Conservation (phyloP, 2,888 invertebrate species). For the Apotomis turbidana region DNA sequence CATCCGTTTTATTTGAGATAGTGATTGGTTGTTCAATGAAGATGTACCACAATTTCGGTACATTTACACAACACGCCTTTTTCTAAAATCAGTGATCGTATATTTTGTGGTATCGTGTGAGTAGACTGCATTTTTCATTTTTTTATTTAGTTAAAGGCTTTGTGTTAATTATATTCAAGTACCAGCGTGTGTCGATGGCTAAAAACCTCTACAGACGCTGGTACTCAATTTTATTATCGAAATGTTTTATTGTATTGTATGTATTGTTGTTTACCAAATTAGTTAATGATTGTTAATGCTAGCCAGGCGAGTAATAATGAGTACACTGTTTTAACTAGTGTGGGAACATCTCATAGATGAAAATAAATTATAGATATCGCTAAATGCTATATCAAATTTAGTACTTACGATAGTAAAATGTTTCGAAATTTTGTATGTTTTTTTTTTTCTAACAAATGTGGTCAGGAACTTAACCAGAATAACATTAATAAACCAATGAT, state of each 20-base stretch:
- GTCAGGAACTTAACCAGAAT: background rate
- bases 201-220: slow-evolving; percentile 8
- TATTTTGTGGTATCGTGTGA: background rate
- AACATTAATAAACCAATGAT: background rate
- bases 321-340: slow-evolving; percentile 1
- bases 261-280: slow-evolving; percentile 30
- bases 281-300: slow-evolving; percentile 27
- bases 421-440: background rate
- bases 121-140: background rate
- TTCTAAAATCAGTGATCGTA: background rate
- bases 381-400: background rate
- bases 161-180: slow-evolving; percentile 5
- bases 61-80: slow-evolving; percentile 16
- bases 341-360: slow-evolving; percentile 13
- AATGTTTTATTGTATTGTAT: slow-evolving; percentile 14
- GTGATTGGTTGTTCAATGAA: background rate
- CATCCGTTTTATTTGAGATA: slow-evolving; percentile 4
- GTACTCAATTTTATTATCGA: slow-evolving; percentile 7
- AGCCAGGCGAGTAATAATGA: slow-evolving; percentile 24
- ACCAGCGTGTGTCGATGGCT: slow-evolving; percentile 3
- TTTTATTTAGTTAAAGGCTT: background rate
- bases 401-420: background rate
- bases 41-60: slow-evolving; percentile 21
- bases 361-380: background rate
- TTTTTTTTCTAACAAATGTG: background rate